Evolutionary conservation across 2,888 invertebrate species (phyloP).

Genomic region (Vannuccia rotundouncinata): DNA sequence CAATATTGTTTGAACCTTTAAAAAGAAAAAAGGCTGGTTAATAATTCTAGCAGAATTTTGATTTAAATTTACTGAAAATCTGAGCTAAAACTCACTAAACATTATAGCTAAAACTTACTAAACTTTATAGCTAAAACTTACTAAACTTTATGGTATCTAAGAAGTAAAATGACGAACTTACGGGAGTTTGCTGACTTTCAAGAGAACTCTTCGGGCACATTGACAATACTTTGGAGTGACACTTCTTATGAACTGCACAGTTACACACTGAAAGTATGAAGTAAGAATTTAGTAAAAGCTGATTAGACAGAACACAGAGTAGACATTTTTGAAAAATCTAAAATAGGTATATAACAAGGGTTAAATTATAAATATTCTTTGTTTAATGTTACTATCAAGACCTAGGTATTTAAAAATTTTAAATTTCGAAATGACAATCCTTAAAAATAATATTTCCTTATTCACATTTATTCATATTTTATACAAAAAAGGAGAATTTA

Average conservation of each 20-base stretch:
- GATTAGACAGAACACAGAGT: too few species aligned
- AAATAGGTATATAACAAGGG: neutral
- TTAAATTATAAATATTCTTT: neutral
- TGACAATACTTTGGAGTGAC: conserved; percentile 84
- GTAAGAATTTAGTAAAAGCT: neutral
- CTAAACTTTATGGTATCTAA: too few species aligned
- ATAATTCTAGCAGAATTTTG: too few species aligned
- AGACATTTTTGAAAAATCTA: too few species aligned
- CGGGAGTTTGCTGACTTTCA: conserved; percentile 85
- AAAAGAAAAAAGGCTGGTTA: too few species aligned
- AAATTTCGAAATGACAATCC: neutral
- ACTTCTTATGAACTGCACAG: conserved; percentile 91
- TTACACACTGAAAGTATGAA: conserved; percentile 67
- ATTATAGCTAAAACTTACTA: too few species aligned
- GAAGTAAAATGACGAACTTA: too few species aligned
- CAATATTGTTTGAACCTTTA: too few species aligned
- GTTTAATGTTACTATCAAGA: neutral
- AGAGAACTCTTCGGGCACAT: conserved; percentile 87
- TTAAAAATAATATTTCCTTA: too few species aligned
- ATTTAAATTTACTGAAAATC: too few species aligned
- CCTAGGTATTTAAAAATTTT: neutral
- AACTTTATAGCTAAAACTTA: too few species aligned
- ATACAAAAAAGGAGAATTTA: neutral
- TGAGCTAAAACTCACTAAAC: too few species aligned
- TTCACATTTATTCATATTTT: neutral